Evolutionary conservation across 2,888 invertebrate species (phyloP).

Genomic region (Xestia rhomboidea): DNA sequence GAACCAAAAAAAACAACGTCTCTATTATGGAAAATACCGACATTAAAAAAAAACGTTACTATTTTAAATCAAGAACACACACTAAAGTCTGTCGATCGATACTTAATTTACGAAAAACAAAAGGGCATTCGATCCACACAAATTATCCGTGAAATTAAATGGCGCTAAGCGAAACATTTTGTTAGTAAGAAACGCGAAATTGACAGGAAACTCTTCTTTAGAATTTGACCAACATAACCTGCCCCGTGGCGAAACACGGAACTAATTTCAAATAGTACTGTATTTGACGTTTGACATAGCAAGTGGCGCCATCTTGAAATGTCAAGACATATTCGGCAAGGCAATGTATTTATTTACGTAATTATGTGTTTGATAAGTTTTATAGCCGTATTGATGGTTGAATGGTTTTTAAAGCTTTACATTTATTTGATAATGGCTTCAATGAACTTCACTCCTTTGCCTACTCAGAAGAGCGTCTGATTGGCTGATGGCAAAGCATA

Average conservation of each 20-base stretch:
- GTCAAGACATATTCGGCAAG: neutral
- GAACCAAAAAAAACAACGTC: slow-evolving; percentile 3
- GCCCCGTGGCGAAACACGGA: neutral
- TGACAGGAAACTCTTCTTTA: slow-evolving; percentile 48
- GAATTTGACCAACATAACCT: slow-evolving; percentile 9
- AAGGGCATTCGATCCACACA: slow-evolving; percentile 75
- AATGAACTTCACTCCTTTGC: slow-evolving; percentile 17
- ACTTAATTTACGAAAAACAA: slow-evolving; percentile 74
- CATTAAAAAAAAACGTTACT: slow-evolving; percentile 10
- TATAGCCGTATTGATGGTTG: slow-evolving; percentile 36
- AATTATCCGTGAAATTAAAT: slow-evolving; percentile 82
- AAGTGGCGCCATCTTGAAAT: slow-evolving; percentile 26
- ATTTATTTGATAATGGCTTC: slow-evolving; percentile 16
- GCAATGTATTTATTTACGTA: slow-evolving; percentile 11
- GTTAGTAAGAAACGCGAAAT: slow-evolving; percentile 45
- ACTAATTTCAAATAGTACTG: neutral
- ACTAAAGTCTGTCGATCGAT: slow-evolving; percentile 62
- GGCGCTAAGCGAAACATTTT: slow-evolving; percentile 69
- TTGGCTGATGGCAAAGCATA: neutral
- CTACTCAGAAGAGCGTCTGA: neutral
- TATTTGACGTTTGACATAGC: slow-evolving; percentile 17
- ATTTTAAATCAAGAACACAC: slow-evolving; percentile 40
- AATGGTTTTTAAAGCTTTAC: slow-evolving; percentile 31
- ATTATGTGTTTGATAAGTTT: slow-evolving; percentile 48
- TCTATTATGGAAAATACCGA: slow-evolving; percentile 15